Evolutionary conservation across 2,888 invertebrate species (phyloP).

Genomic region (Biston stratarius): DNA sequence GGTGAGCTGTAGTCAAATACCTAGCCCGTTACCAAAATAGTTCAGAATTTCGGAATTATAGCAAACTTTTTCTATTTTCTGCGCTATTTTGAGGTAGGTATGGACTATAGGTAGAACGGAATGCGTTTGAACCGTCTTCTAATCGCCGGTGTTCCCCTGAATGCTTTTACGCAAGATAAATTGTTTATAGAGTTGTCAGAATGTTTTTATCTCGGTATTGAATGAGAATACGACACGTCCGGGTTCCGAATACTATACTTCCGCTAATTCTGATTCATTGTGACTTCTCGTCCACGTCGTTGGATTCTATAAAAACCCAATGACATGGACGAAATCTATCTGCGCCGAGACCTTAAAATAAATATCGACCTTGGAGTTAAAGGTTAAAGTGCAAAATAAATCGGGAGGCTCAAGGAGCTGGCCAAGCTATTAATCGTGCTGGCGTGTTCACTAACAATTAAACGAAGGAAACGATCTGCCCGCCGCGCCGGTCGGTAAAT

Average conservation of each 20-base stretch:
- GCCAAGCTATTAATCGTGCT: constrained; percentile 32
- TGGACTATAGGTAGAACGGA: too few species aligned
- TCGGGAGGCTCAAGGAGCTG: constrained; percentile 17
- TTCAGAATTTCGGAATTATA: too few species aligned
- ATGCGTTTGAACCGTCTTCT: neutral
- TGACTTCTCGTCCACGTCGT: constrained; percentile 4
- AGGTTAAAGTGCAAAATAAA: constrained; percentile 30
- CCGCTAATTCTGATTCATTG: constrained; percentile 14
- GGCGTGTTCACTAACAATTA: constrained; percentile 42
- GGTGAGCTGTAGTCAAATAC: too few species aligned
- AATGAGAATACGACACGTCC: constrained; percentile 4
- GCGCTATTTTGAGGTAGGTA: too few species aligned
- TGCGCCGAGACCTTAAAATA: constrained; percentile 3
- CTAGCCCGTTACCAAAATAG: too few species aligned
- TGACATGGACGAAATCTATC: constrained; percentile 20
- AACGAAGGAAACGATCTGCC: constrained; percentile 38
- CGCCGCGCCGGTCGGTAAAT: constrained; percentile 20
- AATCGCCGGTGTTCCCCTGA: neutral
- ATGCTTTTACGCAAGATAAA: neutral
- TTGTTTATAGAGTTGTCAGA: constrained; percentile 3
- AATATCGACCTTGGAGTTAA: constrained; percentile 21
- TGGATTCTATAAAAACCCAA: constrained; percentile 17
- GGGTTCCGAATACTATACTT: constrained; percentile 11
- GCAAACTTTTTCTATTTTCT: too few species aligned
- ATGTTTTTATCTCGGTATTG: constrained; percentile 4